These are phyloP conservation scores for Gymnodraco acuticeps DNA, from an alignment of 2,797 vertebrate species.

Conservation along the genomic window DNA sequence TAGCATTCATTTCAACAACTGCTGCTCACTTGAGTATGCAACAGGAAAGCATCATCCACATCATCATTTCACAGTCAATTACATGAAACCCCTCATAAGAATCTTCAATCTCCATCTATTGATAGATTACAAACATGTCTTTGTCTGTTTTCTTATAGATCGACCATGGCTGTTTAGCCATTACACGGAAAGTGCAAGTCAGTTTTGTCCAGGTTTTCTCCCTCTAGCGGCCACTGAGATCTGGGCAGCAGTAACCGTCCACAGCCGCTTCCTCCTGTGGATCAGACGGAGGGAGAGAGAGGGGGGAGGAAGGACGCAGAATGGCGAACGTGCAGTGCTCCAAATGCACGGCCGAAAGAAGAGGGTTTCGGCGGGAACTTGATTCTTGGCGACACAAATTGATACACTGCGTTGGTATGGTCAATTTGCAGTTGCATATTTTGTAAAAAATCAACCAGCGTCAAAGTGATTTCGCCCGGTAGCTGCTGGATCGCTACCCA, in stretches of 20 bases:
- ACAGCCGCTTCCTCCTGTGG: conserved; percentile 40
- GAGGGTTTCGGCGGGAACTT: conserved; percentile 97
- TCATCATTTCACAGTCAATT: background rate
- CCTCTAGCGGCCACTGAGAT: conserved; percentile 14
- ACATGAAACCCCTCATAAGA: background rate
- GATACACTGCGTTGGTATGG: conserved; percentile 97
- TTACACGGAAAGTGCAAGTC: too few species aligned
- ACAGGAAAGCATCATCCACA: too few species aligned
- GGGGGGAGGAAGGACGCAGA: conserved; percentile 85
- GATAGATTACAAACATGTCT: background rate
- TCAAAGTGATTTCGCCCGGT: conserved; percentile 5
- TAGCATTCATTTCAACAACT: too few species aligned
- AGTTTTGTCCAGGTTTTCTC: background rate
- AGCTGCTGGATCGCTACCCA: conserved; percentile 9
- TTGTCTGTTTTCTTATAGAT: background rate
- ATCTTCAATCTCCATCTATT: too few species aligned
- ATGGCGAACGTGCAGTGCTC: conserved; percentile 98
- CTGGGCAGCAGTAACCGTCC: conserved; percentile 2
- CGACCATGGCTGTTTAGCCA: too few species aligned
- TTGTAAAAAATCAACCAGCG: background rate
- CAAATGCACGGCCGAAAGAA: conserved; percentile 96
- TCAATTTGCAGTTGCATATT: conserved; percentile 43
- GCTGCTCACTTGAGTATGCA: background rate
- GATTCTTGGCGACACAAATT: conserved; percentile 97
- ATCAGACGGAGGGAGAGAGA: conserved; percentile 40